Conservation (phyloP, 2,113 vertebrate genomes). For the Chrysochloris asiatica region DNA sequence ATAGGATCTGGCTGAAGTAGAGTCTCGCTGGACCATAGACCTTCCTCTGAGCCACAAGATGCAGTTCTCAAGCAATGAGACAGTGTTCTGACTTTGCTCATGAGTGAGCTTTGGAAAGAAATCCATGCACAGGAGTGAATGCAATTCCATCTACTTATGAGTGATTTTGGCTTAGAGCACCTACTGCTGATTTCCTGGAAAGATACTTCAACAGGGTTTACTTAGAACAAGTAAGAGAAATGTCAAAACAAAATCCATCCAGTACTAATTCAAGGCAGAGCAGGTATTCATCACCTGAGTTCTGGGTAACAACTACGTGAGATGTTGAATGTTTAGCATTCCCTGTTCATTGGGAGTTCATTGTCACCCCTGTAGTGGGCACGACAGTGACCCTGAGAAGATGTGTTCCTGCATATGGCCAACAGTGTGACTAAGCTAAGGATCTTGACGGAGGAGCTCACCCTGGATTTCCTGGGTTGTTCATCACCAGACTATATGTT, state of each 20-base stretch:
- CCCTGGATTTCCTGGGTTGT: not conserved
- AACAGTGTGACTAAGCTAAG: accelerated
- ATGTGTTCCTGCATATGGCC: too few species aligned
- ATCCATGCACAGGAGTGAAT: accelerated
- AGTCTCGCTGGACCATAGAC: not conserved
- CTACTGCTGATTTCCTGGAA: not conserved
- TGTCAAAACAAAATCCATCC: not conserved
- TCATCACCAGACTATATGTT: too few species aligned
- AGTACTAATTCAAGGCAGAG: not conserved
- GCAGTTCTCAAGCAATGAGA: not conserved
- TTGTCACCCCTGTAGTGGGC: too few species aligned
- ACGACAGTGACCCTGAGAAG: too few species aligned
- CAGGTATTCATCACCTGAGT: not conserved
- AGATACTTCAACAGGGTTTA: not conserved
- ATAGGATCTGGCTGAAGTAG: accelerated
- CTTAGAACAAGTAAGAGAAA: not conserved
- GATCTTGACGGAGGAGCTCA: not conserved
- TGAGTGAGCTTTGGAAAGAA: not conserved
- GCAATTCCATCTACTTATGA: not conserved
- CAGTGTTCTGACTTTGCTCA: not conserved
- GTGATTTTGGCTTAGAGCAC: not conserved
- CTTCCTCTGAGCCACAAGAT: not conserved
- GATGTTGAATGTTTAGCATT: accelerated
- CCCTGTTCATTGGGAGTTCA: accelerated
- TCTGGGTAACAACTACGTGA: not conserved